phyloP scores from a whole-genome alignment of 2,113 vertebrate species.

The Psittacara wagleri region DNA sequence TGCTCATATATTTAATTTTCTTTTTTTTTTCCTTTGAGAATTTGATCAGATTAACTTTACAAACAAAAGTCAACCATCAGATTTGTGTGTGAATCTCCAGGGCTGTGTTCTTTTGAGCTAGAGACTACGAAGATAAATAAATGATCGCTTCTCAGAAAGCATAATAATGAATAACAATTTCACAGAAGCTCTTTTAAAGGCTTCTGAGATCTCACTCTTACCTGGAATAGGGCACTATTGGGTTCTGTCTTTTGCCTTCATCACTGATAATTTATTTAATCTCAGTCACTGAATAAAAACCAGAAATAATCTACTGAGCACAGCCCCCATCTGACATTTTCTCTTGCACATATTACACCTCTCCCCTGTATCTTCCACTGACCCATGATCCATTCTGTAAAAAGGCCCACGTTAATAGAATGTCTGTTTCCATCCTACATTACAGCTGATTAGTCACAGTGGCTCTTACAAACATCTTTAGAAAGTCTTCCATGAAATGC shows the following conservation, averaged over 20 bases:
- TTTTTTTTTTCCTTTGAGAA: neutral
- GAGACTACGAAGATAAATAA: neutral
- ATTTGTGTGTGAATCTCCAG: neutral
- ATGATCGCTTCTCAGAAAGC: neutral
- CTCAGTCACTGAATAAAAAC: neutral
- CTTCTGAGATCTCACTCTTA: neutral
- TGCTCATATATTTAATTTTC: neutral
- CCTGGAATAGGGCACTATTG: neutral
- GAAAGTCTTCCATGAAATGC: neutral
- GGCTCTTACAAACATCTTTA: neutral
- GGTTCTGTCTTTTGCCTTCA: neutral
- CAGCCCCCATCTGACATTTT: neutral
- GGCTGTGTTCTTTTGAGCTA: neutral
- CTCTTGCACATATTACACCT: neutral
- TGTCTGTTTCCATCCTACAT: neutral
- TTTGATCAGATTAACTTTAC: slow-evolving; percentile 19
- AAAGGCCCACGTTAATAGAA: neutral
- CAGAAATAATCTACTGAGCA: neutral
- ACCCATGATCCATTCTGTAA: neutral
- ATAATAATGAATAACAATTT: neutral
- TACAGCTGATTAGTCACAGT: neutral
- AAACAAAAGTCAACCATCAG: neutral
- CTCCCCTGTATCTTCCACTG: neutral
- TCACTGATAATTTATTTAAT: neutral
- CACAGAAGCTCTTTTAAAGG: neutral